Conservation (phyloP, 1,140 invertebrate genomes). For the Zophobas morio region DNA sequence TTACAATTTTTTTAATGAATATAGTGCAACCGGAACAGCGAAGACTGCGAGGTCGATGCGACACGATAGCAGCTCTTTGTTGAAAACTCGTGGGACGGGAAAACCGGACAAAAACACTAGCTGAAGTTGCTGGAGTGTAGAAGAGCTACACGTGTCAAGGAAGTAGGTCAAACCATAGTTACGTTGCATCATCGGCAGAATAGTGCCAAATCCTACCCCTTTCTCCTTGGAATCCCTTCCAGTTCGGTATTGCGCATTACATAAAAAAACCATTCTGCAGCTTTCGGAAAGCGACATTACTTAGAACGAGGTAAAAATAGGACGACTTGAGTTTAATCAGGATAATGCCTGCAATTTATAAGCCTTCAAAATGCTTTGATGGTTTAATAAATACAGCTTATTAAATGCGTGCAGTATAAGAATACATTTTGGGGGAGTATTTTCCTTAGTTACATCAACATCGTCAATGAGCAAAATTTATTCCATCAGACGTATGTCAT, state of each 20-base stretch:
- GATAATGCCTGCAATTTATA: too few species aligned
- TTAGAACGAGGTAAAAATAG: too few species aligned
- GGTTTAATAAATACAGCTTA: too few species aligned
- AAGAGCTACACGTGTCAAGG: slow-evolving; percentile 45
- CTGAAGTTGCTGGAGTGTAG: slow-evolving; percentile 36
- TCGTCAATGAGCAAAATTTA: too few species aligned
- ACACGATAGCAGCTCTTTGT: slow-evolving; percentile 33
- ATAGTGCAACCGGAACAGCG: slow-evolving; percentile 8
- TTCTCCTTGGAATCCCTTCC: slow-evolving; percentile 21
- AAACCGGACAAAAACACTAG: slow-evolving; percentile 34
- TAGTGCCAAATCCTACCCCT: slow-evolving; percentile 19
- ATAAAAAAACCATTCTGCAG: not conserved
- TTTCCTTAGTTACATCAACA: too few species aligned
- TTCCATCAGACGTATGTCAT: too few species aligned
- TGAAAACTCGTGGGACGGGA: slow-evolving; percentile 19
- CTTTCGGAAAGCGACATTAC: not conserved
- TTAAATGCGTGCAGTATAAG: too few species aligned
- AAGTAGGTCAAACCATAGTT: slow-evolving; percentile 44
- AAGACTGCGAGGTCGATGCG: slow-evolving; percentile 16
- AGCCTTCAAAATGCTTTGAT: too few species aligned
- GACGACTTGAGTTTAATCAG: too few species aligned
- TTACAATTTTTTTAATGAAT: not conserved
- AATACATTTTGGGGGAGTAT: too few species aligned
- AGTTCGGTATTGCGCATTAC: slow-evolving; percentile 8
- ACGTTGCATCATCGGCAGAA: slow-evolving; percentile 20